Conservation (phyloP, 2,888 invertebrate genomes). For the Perdita meconis region DNA sequence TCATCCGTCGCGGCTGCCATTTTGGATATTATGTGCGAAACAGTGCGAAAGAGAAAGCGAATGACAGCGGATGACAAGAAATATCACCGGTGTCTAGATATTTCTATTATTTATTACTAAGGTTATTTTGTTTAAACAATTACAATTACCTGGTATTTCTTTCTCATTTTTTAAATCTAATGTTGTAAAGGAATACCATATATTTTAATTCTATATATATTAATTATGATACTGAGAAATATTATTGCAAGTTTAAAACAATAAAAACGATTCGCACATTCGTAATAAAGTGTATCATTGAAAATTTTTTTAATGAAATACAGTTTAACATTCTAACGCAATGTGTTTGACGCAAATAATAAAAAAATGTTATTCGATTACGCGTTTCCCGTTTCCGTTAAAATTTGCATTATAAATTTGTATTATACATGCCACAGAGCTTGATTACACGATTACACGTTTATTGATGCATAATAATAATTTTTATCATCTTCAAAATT, state of each 20-base stretch:
- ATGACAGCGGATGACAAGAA: constrained; percentile 41
- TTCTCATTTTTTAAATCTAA: background rate
- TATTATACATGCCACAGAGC: too few species aligned
- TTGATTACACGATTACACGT: too few species aligned
- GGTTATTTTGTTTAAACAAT: background rate
- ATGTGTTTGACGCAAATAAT: background rate
- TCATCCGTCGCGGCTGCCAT: constrained; percentile 83
- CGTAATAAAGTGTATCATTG: background rate
- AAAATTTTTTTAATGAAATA: background rate
- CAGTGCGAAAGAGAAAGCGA: constrained; percentile 65
- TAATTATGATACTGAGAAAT: too few species aligned
- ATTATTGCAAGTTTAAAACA: too few species aligned
- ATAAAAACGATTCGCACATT: too few species aligned
- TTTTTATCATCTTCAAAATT: too few species aligned
- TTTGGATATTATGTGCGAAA: constrained; percentile 77
- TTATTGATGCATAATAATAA: too few species aligned
- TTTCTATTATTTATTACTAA: background rate
- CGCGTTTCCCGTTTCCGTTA: constrained; percentile 1
- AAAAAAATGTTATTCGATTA: background rate
- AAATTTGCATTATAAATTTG: background rate
- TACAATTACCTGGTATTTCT: background rate
- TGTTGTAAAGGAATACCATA: too few species aligned
- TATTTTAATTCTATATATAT: too few species aligned
- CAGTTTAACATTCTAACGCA: background rate
- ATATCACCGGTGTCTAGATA: constrained; percentile 27